Percentiles rank a stretch among this genome's conserved stretches.
Conservation (phyloP, 2,888 invertebrate species). For the Eulithis prunata region DNA sequence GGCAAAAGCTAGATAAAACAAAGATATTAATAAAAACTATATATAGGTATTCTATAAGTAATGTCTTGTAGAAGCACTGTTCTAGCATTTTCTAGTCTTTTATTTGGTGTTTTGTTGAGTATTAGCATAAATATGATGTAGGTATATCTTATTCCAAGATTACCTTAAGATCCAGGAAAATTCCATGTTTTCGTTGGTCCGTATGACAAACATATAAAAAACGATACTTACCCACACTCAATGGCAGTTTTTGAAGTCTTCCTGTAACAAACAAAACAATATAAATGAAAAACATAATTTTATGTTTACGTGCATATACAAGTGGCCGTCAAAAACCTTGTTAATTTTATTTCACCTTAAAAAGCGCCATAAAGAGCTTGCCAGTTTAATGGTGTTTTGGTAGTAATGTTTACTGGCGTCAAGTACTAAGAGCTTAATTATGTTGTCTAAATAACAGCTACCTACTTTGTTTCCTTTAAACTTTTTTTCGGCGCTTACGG, state of each 20-base stretch:
- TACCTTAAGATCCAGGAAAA: no score
- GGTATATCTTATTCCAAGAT: no score
- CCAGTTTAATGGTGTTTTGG: slow-evolving; percentile 9
- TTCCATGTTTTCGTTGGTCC: no score
- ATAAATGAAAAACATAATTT: slow-evolving; percentile 12
- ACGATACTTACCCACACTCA: slow-evolving; percentile 16
- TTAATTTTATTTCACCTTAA: slow-evolving; percentile 24
- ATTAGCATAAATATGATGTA: no score
- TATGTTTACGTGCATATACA: slow-evolving; percentile 18
- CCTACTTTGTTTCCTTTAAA: no score
- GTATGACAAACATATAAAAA: background rate
- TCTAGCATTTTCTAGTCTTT: no score
- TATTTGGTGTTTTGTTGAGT: no score
- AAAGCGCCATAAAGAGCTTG: slow-evolving; percentile 7
- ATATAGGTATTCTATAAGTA: no score
- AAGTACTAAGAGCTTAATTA: background rate
- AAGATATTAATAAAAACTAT: no score
- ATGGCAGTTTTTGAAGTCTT: slow-evolving; percentile 9
- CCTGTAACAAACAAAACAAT: slow-evolving; percentile 28
- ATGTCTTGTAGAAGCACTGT: no score
- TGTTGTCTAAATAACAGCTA: background rate
- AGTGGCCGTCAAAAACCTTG: slow-evolving; percentile 19
- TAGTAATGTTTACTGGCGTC: background rate
- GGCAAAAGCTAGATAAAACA: no score
- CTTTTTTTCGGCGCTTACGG: no score